Conservation (phyloP, 2,888 invertebrate genomes). For the Hirudinaria manillensis region DNA sequence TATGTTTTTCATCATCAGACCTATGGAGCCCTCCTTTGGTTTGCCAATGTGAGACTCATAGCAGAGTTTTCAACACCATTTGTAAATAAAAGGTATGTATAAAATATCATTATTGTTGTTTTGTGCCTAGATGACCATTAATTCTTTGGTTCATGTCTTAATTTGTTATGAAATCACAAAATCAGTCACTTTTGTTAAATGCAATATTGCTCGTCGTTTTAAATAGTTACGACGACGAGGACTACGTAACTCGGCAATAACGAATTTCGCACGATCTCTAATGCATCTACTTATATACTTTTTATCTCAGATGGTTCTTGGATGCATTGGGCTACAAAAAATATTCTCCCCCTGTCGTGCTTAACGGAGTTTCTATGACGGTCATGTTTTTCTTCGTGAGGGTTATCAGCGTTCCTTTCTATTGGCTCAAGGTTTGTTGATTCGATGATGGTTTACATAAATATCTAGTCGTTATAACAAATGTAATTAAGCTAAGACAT, state of each 20-base stretch:
- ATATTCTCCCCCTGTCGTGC: constrained; percentile 43
- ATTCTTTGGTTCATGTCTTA: neutral
- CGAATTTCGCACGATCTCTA: too few relatives aligned
- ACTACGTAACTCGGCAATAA: too few relatives aligned
- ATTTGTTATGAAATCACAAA: neutral
- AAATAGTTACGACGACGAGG: neutral
- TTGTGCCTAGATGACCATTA: neutral
- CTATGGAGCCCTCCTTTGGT: constrained; percentile 49
- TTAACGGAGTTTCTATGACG: constrained; percentile 52
- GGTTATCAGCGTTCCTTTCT: constrained; percentile 49
- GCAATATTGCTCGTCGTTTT: neutral
- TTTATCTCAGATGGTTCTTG: constrained; percentile 49
- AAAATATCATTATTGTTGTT: neutral
- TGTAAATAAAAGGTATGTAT: constrained; percentile 51
- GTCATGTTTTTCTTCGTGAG: constrained; percentile 49
- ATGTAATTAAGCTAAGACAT: too few relatives aligned
- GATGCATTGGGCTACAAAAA: constrained; percentile 45
- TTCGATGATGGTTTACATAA: neutral
- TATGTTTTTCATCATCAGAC: constrained; percentile 43
- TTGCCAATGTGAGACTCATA: constrained; percentile 52
- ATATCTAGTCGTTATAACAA: too few relatives aligned
- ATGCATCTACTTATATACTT: neutral
- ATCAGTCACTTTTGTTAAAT: neutral
- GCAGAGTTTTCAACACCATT: constrained; percentile 54
- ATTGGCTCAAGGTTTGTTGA: constrained; percentile 47